Evolutionary conservation across 2,113 vertebrate genomes (phyloP), one percentile per base, ranked within the genome.

Genomic region (Henicopernis longicauda): DNA sequence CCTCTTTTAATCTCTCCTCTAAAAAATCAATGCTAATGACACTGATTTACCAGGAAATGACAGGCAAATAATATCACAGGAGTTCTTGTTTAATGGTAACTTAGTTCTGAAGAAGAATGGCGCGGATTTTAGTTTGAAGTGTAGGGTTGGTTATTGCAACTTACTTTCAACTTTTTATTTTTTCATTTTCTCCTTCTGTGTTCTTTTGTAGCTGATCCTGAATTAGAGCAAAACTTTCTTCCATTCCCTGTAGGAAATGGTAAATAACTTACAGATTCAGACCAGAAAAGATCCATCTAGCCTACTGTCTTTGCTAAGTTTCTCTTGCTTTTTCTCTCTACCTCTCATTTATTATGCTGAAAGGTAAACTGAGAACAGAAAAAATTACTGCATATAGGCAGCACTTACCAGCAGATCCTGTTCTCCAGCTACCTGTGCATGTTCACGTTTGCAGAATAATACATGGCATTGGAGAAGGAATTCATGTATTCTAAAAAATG

Each of bases 11-110:
- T 98, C 97, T 98, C 96, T 95, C 42, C 69, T 97, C 78, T 21
- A 84, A 95, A 97, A 98, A 97, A 98, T 98, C 97, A 97, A 97
- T 98, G 97, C 86, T 98, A 98, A 98, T 97, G 98, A 97, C 97
- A 97, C 36, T 97, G 98, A 97, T 98, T 98, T 97, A 96, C 96
- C 83, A 82, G 95, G 97, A 98, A 98, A 98, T 98, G 97, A 97
- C 97, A 98, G 93, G 59, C 29, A 8, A 96, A 95, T 96, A 98
- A 98, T 96, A 91, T 54, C 80, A 86, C 15, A 80, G 89, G 90
- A 97, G 63, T 82, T 97, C 79, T 95, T 93, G 36, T 96, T 97
- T 97, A 97, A 95, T 89, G 78, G n/a, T 93, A 95, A 93, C 93
- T 97, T 86, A 42, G 73, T 96, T 97, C 91, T 96, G 84, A 95